Conservation (phyloP, 2,888 invertebrate genomes). For the Hemaris fuciformis region DNA sequence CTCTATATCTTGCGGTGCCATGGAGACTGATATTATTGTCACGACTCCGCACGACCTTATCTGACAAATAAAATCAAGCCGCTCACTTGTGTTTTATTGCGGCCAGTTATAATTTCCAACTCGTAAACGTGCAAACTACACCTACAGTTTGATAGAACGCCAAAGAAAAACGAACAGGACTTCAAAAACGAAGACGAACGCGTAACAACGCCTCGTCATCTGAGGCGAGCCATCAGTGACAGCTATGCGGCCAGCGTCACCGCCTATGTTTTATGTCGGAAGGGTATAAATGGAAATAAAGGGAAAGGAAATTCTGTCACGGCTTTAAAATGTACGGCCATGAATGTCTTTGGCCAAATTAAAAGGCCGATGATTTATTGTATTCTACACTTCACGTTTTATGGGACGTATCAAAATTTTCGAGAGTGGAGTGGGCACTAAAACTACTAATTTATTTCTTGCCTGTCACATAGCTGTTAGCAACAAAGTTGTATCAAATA, state of each 20-base stretch:
- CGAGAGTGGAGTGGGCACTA: conserved; percentile 2
- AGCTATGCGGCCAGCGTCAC: conserved; percentile 44
- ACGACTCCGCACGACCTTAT: conserved; percentile 3
- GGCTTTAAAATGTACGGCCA: conserved; percentile 50
- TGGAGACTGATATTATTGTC: background rate
- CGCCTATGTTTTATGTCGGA: conserved; percentile 58
- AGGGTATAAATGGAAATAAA: conserved; percentile 55
- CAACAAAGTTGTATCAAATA: conserved; percentile 11
- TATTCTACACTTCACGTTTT: conserved; percentile 18
- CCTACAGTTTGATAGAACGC: background rate
- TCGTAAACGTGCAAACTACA: conserved; percentile 7
- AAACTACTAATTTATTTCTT: conserved; percentile 3
- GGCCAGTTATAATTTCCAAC: background rate
- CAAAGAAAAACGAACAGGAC: conserved; percentile 28
- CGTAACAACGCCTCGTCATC: conserved; percentile 31
- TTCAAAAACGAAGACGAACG: conserved; percentile 27
- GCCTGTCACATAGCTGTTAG: conserved; percentile 1
- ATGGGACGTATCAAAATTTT: conserved; percentile 12
- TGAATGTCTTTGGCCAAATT: conserved; percentile 61
- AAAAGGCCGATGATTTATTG: conserved; percentile 64
- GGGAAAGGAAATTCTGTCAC: conserved; percentile 54
- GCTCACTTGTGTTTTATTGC: background rate
- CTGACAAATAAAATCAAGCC: conserved; percentile 3
- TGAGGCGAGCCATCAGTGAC: conserved; percentile 40
- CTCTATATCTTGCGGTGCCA: background rate